These are phyloP conservation scores for Leptoclinus maculatus DNA, from an alignment of 2,797 vertebrate genomes.

Conservation along the genomic window DNA sequence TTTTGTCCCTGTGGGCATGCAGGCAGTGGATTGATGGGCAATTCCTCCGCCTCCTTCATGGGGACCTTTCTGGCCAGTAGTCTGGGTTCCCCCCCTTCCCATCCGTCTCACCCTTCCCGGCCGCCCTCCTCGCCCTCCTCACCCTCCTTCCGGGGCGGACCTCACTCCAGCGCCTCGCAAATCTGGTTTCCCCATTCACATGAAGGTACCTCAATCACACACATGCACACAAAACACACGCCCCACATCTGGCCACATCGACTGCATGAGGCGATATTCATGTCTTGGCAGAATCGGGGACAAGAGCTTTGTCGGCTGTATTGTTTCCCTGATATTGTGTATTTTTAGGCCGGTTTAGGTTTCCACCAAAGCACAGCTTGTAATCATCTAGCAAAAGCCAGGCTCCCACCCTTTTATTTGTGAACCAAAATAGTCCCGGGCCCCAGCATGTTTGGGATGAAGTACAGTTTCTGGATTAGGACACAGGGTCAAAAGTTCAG, in stretches of 20 bases:
- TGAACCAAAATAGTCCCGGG: slow-evolving; percentile 62
- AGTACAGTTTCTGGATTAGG: slow-evolving; percentile 66
- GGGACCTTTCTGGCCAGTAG: slow-evolving; percentile 96
- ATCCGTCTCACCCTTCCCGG: slow-evolving; percentile 89
- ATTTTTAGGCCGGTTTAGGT: slow-evolving; percentile 63
- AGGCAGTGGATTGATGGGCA: slow-evolving; percentile 96
- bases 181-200: slow-evolving; percentile 98
- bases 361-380: slow-evolving; percentile 61
- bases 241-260: slow-evolving; percentile 29
- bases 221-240: slow-evolving; percentile 1
- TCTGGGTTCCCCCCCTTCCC: slow-evolving; percentile 90
- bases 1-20: slow-evolving; percentile 72
- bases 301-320: slow-evolving; percentile 51
- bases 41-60: slow-evolving; percentile 95
- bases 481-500: slow-evolving; percentile 81
- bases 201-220: slow-evolving; percentile 88
- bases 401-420: slow-evolving; percentile 72
- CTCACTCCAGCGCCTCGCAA: slow-evolving; percentile 94
- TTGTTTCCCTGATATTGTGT: slow-evolving; percentile 68
- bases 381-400: slow-evolving; percentile 54
- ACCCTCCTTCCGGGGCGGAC: slow-evolving; percentile 90
- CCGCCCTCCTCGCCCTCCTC: slow-evolving; percentile 92
- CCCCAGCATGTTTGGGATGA: slow-evolving; percentile 52
- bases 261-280: slow-evolving; percentile 35
- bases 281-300: slow-evolving; percentile 38